A percentile compares a stretch with the other conserved stretches of the same genome.
Conservation (phyloP, 2,113 vertebrate genomes). For the Amphiprion percula region DNA sequence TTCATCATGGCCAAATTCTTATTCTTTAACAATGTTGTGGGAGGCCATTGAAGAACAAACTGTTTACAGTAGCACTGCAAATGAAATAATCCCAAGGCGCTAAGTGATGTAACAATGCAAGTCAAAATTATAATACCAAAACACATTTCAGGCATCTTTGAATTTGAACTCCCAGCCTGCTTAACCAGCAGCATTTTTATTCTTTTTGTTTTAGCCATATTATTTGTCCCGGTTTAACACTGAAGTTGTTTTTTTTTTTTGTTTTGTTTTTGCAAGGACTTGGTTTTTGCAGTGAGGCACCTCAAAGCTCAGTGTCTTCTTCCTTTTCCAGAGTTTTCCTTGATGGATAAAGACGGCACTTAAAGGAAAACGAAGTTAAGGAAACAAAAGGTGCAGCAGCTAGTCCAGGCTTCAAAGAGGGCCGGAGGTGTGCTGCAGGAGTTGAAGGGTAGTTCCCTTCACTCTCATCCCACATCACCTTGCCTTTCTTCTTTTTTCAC, state of each 20-base stretch:
- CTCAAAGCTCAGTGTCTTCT: constrained; percentile 34
- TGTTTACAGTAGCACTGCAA: constrained; percentile 49
- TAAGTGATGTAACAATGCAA: constrained; percentile 35
- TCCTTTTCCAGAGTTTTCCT: constrained; percentile 40
- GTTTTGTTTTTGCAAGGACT: not conserved
- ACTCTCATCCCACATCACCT: constrained; percentile 41
- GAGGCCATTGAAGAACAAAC: constrained; percentile 58
- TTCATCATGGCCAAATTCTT: constrained; percentile 37
- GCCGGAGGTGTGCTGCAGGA: constrained; percentile 53
- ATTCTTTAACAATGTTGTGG: constrained; percentile 41
- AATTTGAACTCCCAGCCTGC: constrained; percentile 15
- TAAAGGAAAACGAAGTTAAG: constrained; percentile 13
- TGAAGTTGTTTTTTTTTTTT: not conserved
- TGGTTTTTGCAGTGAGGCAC: constrained; percentile 16
- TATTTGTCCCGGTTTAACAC: constrained; percentile 40
- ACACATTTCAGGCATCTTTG: constrained; percentile 13
- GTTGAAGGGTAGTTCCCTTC: constrained; percentile 60
- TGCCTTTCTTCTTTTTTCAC: constrained; percentile 43
- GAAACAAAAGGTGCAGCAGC: constrained; percentile 46
- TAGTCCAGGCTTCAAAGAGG: constrained; percentile 63
- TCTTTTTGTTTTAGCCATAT: constrained; percentile 9
- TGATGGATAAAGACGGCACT: constrained; percentile 39
- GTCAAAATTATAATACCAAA: constrained; percentile 27
- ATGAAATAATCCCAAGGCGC: constrained; percentile 44
- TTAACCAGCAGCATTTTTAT: not conserved